Percentiles rank a stretch among this genome's conserved stretches.
These are phyloP conservation scores for Lagothrix lagotricha DNA, from an alignment of 2,797 vertebrate species.

Conservation along the genomic window DNA sequence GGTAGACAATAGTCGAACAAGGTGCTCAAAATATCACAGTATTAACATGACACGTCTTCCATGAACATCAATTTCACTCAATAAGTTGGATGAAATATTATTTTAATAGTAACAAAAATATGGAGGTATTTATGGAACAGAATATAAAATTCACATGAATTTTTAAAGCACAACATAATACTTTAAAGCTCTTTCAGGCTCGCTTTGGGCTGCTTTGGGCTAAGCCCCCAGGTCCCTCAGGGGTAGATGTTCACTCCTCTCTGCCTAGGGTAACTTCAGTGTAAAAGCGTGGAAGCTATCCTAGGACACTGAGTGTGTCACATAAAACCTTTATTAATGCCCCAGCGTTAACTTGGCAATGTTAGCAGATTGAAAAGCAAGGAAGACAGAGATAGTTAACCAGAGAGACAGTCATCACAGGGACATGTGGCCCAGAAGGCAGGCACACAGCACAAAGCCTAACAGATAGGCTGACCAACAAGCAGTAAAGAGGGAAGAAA, in stretches of 20 bases:
- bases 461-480: neutral
- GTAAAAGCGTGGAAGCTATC: conserved; percentile 19
- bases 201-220: conserved; percentile 52
- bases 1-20: neutral
- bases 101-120: conserved; percentile 67
- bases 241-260: conserved; percentile 37
- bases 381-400: neutral
- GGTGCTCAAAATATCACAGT: neutral
- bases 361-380: neutral
- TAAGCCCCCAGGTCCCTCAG: conserved; percentile 31
- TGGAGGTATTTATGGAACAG: conserved; percentile 67
- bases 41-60: neutral
- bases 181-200: conserved; percentile 61
- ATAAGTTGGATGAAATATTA: conserved; percentile 29
- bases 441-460: neutral
- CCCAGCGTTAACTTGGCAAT: neutral
- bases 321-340: neutral
- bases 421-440: neutral
- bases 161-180: conserved; percentile 65
- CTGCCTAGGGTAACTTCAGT: conserved; percentile 24
- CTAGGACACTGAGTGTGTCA: neutral
- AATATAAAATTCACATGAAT: conserved; percentile 69
- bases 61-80: conserved; percentile 38
- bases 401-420: neutral
- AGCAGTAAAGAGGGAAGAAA: neutral